phyloP scores from a whole-genome alignment of 2,113 vertebrate genomes.

The Micronycteris hirsuta region DNA sequence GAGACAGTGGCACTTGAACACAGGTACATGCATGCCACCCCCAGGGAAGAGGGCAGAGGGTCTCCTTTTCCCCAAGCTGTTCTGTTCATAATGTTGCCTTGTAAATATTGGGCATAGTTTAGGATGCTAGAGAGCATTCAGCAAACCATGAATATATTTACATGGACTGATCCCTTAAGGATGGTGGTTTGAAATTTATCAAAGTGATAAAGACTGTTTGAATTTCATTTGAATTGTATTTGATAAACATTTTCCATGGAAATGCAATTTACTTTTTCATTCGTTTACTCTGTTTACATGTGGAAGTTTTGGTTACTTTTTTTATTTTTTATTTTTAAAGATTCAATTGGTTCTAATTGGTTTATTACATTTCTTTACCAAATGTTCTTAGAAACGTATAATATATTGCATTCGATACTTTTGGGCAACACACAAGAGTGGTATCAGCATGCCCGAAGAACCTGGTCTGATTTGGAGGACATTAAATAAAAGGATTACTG shows the following conservation, averaged over 20 bases:
- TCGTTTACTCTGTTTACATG: conserved; percentile 35
- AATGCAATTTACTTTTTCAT: conserved; percentile 33
- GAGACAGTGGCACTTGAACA: not conserved
- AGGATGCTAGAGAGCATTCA: not conserved
- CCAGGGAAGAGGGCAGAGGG: not conserved
- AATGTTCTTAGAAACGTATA: not conserved
- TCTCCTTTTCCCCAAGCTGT: not conserved
- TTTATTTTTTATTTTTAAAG: not conserved
- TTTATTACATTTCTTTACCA: conserved; percentile 38
- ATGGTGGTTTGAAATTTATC: conserved; percentile 66
- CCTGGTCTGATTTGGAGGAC: not conserved
- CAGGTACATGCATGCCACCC: not conserved
- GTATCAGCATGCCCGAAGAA: not conserved
- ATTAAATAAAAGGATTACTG: not conserved
- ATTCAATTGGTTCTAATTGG: not conserved
- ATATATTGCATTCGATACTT: not conserved
- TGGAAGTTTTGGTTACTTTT: conserved; percentile 26
- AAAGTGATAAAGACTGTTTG: conserved; percentile 65
- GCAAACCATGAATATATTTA: conserved; percentile 13
- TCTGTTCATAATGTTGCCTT: not conserved
- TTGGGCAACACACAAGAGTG: not conserved
- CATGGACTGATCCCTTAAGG: not conserved
- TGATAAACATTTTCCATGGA: conserved; percentile 67
- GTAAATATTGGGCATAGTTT: not conserved
- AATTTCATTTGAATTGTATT: conserved; percentile 66